Percentiles rank a stretch among this genome's conserved stretches.
Evolutionary conservation across 2,113 vertebrate species (phyloP).

Genomic region (Agapornis roseicollis): DNA sequence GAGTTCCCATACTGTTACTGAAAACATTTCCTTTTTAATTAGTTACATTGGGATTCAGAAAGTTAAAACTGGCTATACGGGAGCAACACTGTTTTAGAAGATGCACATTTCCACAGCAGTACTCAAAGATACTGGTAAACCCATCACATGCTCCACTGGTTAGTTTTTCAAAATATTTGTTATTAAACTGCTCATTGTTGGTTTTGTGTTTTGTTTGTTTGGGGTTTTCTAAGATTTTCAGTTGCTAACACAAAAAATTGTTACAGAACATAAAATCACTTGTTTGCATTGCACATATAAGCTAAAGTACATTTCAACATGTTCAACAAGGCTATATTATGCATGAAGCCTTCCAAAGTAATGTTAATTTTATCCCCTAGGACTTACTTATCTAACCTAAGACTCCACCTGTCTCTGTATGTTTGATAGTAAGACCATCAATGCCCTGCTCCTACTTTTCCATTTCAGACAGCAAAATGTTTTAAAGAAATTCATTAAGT

Average conservation of each 20-base stretch:
- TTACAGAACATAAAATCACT: not conserved
- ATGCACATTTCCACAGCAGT: not conserved
- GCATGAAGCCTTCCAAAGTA: not conserved
- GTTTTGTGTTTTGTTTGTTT: not conserved
- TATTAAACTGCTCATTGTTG: not conserved
- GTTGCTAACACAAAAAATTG: not conserved
- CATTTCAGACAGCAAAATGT: not conserved
- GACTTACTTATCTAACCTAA: not conserved
- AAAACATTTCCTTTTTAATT: slow-evolving; percentile 50
- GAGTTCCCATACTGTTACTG: not conserved
- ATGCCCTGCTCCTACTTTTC: not conserved
- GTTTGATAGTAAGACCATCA: not conserved
- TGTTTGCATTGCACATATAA: not conserved
- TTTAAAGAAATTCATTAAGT: not conserved
- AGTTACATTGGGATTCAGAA: slow-evolving; percentile 15
- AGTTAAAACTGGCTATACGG: not conserved
- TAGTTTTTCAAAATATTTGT: not conserved
- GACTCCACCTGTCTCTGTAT: not conserved
- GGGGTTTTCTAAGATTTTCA: not conserved
- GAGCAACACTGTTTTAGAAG: not conserved
- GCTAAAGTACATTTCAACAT: not conserved
- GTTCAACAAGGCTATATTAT: not conserved
- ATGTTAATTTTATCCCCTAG: not conserved
- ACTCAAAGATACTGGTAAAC: not conserved
- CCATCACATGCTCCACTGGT: not conserved